Conservation (phyloP, 1,140 invertebrate species). For the Apis cerana region DNA sequence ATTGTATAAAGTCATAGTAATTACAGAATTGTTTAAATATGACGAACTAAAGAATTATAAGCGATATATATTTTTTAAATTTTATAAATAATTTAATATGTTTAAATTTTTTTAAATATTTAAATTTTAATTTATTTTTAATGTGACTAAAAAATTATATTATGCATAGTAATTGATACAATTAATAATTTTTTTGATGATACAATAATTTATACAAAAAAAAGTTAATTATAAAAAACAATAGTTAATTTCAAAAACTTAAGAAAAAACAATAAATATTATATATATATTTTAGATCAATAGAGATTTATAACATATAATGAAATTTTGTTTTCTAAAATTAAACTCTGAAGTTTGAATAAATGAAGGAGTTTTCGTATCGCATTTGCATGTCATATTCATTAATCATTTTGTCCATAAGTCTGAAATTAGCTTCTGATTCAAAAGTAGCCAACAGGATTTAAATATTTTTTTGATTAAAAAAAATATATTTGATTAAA, state of each 20-base stretch:
- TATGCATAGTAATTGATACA: conserved; percentile 21
- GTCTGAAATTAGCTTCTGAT: no score
- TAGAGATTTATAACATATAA: background rate
- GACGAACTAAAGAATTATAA: conserved; percentile 14
- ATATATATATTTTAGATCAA: background rate
- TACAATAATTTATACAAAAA: conserved; percentile 10
- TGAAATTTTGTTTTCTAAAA: background rate
- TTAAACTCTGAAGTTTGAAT: background rate
- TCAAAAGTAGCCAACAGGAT: no score
- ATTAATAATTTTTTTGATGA: conserved; percentile 3
- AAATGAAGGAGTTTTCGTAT: no score
- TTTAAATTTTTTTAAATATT: conserved; percentile 10
- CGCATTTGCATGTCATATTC: no score
- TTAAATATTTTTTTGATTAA: no score
- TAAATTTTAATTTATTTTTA: conserved; percentile 23
- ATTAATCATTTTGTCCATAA: no score
- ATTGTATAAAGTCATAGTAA: background rate
- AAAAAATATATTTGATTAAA: no score
- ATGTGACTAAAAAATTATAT: conserved; percentile 2
- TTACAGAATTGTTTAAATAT: background rate
- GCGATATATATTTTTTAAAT: background rate
- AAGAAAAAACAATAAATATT: background rate
- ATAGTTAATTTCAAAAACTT: background rate
- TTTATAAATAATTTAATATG: background rate
- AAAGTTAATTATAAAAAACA: background rate